Base-by-base conservation (phyloP, 1,140 invertebrate species). In the Formica selysi region DNA sequence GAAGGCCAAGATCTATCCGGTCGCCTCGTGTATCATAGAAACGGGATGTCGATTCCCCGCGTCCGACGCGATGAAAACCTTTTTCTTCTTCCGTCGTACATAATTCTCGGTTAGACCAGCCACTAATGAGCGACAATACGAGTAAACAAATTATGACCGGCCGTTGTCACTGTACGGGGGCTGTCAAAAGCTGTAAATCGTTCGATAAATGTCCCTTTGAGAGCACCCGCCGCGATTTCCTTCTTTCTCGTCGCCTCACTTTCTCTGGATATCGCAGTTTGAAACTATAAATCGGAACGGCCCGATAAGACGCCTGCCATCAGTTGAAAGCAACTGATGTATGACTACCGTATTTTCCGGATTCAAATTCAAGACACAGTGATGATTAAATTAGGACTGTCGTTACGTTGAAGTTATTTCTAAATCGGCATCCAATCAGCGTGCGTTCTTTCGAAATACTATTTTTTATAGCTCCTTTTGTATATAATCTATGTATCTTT, bases 131-230 rank as follows among this genome's bases (percentile, higher is more conserved):
- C 68, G 78, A 83, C 85, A 83, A 86, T 86, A 65, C n/a, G 59
- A 73, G 51, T 80, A 62, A 84, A 76, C 88, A 86, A 88, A 89
- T 89, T 88, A 89, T 83, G 26, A 11, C 19, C 62, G 61, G 71
- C 29, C 78, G 70, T 85, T 59, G 57, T 73, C 61, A 57, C 26
- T 59, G 61, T 65, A 78, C 70, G 22, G 16, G 76, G 74, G 11
- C 71, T 74, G 88, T 59, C 73, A 85, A 90, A 90, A 90, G 88
- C 86, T 89, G 86, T 89, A 89, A 90, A 90, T 89, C 64, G 89
- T 81, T 62, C 26, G 88, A 87, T 85, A 89, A 87, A 76, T 6
- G 70, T 48, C 78, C 44, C 81, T 85, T 85, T 86, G 67, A 76
- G 10, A 57, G 11, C 38, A 48, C 62, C 54, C 76, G 76, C 64